Conservation (phyloP, 2,113 vertebrate genomes). For the Gila orcuttii region DNA sequence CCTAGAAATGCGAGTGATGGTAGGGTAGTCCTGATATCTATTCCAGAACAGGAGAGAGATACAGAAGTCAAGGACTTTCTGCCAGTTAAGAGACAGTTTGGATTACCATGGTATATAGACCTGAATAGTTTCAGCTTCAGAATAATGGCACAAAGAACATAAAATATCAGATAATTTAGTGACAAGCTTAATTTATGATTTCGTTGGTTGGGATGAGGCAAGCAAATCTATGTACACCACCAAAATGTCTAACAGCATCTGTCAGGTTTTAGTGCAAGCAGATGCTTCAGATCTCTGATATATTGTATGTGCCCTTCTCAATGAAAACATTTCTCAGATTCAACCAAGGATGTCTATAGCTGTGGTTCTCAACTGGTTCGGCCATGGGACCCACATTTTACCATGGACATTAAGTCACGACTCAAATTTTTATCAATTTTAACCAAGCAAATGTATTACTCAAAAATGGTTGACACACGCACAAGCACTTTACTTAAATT, state of each 20-base stretch:
- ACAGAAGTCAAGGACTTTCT: neutral
- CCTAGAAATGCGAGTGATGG: neutral
- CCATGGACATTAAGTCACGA: too few relatives aligned
- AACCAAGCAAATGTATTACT: too few relatives aligned
- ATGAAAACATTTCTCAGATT: neutral
- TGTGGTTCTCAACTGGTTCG: too few relatives aligned
- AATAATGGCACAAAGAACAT: slow-evolving; percentile 14
- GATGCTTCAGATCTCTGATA: slow-evolving; percentile 20
- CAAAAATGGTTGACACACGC: too few relatives aligned
- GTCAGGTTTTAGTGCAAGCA: slow-evolving; percentile 20
- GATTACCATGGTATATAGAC: neutral
- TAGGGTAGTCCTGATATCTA: neutral
- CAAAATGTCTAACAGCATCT: slow-evolving; percentile 7
- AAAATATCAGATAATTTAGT: neutral
- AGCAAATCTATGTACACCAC: slow-evolving; percentile 2
- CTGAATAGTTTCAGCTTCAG: neutral
- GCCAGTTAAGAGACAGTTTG: slow-evolving; percentile 1
- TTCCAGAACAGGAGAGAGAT: neutral
- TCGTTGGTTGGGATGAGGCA: neutral
- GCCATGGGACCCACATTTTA: too few relatives aligned
- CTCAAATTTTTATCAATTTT: too few relatives aligned
- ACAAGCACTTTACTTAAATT: too few relatives aligned
- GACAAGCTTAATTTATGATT: slow-evolving; percentile 4
- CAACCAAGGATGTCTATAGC: neutral
- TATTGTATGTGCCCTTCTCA: neutral